phyloP scores from a whole-genome alignment of 2,888 invertebrate genomes.

The Plagodis dolabraria region DNA sequence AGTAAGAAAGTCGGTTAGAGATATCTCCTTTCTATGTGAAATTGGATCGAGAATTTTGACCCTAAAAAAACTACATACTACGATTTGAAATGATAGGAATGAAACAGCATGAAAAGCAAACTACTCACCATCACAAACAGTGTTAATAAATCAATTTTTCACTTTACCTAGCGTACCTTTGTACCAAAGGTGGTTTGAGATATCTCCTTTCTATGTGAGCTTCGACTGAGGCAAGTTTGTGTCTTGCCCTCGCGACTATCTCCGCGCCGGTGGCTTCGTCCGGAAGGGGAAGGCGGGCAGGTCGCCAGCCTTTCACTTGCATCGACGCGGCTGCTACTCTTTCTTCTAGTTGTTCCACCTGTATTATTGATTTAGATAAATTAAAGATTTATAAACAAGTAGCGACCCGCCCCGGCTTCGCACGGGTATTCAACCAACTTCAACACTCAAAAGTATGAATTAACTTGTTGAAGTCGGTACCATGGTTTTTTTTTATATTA shows the following conservation, averaged over 20 bases:
- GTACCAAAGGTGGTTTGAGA: constrained; percentile 95
- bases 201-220: constrained; percentile 96
- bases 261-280: constrained; percentile 85
- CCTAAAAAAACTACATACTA: too few relatives aligned
- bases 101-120: constrained; percentile 10
- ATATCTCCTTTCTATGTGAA: constrained; percentile 96
- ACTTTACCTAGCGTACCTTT: constrained; percentile 78
- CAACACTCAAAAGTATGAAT: too few relatives aligned
- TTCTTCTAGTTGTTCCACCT: constrained; percentile 94
- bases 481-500: too few relatives aligned
- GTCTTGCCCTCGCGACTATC: constrained; percentile 85
- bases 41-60: constrained; percentile 92
- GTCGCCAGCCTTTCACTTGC: constrained; percentile 96
- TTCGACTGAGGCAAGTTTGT: constrained; percentile 92
- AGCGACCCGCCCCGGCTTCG: too few relatives aligned
- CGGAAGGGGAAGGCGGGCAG: constrained; percentile 72
- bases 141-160: constrained; percentile 33
- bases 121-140: constrained; percentile 30
- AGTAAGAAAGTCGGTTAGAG: constrained; percentile 34
- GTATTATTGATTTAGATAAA: too few relatives aligned
- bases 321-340: constrained; percentile 94
- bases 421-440: too few relatives aligned
- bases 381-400: neutral
- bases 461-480: too few relatives aligned
- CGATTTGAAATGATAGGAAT: neutral